Base-by-base conservation (phyloP, 2,113 vertebrate genomes). In the Gymnarchus niloticus region DNA sequence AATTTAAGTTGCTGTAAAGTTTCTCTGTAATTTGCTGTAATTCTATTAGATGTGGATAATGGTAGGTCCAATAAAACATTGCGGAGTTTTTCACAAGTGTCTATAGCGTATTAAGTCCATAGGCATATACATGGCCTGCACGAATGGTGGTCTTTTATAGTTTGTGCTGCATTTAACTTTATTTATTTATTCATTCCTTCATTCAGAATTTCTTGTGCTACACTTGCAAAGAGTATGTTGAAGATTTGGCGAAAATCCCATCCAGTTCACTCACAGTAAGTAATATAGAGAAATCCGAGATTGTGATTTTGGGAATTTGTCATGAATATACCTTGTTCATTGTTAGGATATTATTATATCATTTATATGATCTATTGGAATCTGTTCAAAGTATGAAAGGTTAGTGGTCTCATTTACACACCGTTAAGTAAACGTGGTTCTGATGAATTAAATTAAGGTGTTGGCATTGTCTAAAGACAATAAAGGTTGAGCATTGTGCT, bases 131-230 rank as follows among this genome's bases (percentile, higher is more conserved):
- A n/a, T n/a, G n/a, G n/a, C n/a, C n/a, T n/a, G n/a, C n/a, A n/a
- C 37, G 28, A 37, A 69, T 12, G 10, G 28, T 5, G 6, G 65
- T 69, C 46, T 28, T 69, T 28, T 80, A 7, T 37, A 17, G 12
- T 52, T 56, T n/a, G 19, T 83, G 81, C 21, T n/a, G 6, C 6
- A 41, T 56, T 44, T 56, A 49, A 61, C 37, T 65, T 25, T 25
- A 17, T 21, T 61, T 44, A 17, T 65, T 41, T 57, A 6, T 49
- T 61, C 23, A 2, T 17, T 14, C 33, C 33, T 89, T 85, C 59
- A 92, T 93, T 85, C 93, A 98, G 98, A 95, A 96, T 90, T 99
- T 99, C 91, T 92, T 99, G 88, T 99, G 97, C 91, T 99, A 98
- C 88, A 91, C 93, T 84, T 98, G 97, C 90, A 97, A 97, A 91